phyloP scores from a whole-genome alignment of 1,140 invertebrate species.

The Lasaia peninsularis region DNA sequence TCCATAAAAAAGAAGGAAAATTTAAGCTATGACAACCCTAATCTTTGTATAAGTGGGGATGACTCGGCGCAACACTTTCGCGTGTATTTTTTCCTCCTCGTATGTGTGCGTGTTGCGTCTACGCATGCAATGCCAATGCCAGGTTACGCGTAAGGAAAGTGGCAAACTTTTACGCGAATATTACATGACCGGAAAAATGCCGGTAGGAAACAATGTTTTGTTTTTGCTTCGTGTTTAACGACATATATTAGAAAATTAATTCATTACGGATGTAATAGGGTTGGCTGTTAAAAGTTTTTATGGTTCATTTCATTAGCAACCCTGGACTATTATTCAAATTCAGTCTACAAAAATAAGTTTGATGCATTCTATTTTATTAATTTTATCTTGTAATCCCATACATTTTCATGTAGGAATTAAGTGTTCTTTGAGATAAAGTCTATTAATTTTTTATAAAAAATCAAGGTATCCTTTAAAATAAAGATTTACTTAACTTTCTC shows the following conservation, averaged over 20 bases:
- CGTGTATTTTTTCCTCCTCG: constrained; percentile 16
- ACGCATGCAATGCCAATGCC: constrained; percentile 73
- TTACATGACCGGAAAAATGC: constrained; percentile 67
- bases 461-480: too few relatives aligned
- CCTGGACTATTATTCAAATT: too few relatives aligned
- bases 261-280: constrained; percentile 7
- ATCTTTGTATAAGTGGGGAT: constrained; percentile 31
- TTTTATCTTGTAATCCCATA: too few relatives aligned
- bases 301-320: too few relatives aligned
- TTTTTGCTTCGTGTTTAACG: constrained; percentile 30
- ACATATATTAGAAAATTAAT: constrained; percentile 22
- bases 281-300: background rate
- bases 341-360: too few relatives aligned
- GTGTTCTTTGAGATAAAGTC: too few relatives aligned
- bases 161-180: constrained; percentile 56
- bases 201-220: constrained; percentile 48
- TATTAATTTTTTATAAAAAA: too few relatives aligned
- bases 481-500: too few relatives aligned
- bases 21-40: too few relatives aligned
- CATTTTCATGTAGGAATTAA: too few relatives aligned
- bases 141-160: constrained; percentile 61
- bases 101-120: constrained; percentile 61
- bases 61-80: constrained; percentile 29
- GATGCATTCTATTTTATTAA: too few relatives aligned
- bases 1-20: too few relatives aligned